These are phyloP conservation scores for Cactoblastis cactorum DNA, from an alignment of 2,888 invertebrate genomes.

Conservation along the genomic window DNA sequence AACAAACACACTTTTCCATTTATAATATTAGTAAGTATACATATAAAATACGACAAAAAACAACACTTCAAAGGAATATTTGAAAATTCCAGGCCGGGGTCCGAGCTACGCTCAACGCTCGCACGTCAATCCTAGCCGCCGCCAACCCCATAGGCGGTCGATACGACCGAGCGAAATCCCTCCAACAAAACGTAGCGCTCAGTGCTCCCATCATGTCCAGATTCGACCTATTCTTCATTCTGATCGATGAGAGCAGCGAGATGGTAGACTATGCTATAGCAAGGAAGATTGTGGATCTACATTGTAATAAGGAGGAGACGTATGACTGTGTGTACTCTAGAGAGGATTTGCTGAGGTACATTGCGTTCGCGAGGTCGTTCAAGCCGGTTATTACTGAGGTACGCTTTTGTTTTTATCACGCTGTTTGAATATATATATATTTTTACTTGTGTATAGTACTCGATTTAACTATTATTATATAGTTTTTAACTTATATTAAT, in stretches of 20 bases:
- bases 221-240: slow-evolving; percentile 98
- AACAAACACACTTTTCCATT: too few species aligned
- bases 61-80: too few species aligned
- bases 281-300: slow-evolving; percentile 95
- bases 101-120: slow-evolving; percentile 97
- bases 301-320: slow-evolving; percentile 89
- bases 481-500: too few species aligned
- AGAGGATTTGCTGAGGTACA: slow-evolving; percentile 95
- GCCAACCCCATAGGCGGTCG: slow-evolving; percentile 99
- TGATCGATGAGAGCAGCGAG: slow-evolving; percentile 94
- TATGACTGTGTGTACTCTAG: slow-evolving; percentile 90
- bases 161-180: slow-evolving; percentile 95
- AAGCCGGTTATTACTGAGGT: slow-evolving; percentile 92
- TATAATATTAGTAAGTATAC: too few species aligned
- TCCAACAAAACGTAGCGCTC: slow-evolving; percentile 95
- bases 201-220: slow-evolving; percentile 99
- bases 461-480: too few species aligned
- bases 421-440: too few species aligned
- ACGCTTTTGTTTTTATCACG: slow-evolving; percentile 29
- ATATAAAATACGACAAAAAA: too few species aligned
- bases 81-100: slow-evolving; percentile 92
- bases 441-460: not conserved
- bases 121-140: slow-evolving; percentile 98
- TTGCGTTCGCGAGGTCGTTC: slow-evolving; percentile 97
- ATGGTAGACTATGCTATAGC: slow-evolving; percentile 98